Base-by-base conservation (phyloP, 2,113 vertebrate species). In the Sialia sialis region DNA sequence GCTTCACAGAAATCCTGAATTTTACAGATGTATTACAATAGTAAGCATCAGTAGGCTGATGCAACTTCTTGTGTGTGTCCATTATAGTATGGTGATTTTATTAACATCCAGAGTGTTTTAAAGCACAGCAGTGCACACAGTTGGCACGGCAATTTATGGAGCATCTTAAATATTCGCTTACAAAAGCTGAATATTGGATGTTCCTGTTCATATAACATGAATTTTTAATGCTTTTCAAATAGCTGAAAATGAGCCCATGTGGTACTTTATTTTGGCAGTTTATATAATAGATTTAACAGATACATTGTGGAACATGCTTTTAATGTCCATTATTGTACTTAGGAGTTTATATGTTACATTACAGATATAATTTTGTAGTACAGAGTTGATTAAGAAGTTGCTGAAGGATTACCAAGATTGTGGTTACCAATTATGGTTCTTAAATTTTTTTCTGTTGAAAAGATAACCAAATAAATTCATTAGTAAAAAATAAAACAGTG, bases 181-280 rank as follows among this genome's bases (percentile, higher is more conserved):
- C 0, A 8, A 39, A 90, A 85, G 64, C n/a, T 2, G 11, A 86
- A 64, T 67, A 55, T 92, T 86, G 68, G 72, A 77, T 90, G 86
- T 84, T 92, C 55, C 56, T 89, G 55, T 77, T 89, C 88, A 92
- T 83, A 77, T 62, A 87, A 83, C 41, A 79, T 82, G 34, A 85
- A 88, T 86, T 93, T 93, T 90, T 95, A 90, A 95, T 74, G 68
- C 23, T 67, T 93, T 94, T 77, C 88, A 88, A 88, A 86, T 80
- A 93, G 79, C 67, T 88, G 79, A 84, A 88, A 94, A 44, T 84
- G 44, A 96, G 49, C 52, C 69, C 29, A 59, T 88, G 93, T 90
- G 76, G 62, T 86, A 87, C 39, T 94, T 96, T 86, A 81, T 93
- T 80, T 77, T 26, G 19, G 69, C 59, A 92, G 19, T 94, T 95